Percentiles rank a stretch among this genome's conserved stretches.
These are phyloP conservation scores for Philereme vetulata DNA, from an alignment of 2,888 invertebrate genomes.

Conservation along the genomic window DNA sequence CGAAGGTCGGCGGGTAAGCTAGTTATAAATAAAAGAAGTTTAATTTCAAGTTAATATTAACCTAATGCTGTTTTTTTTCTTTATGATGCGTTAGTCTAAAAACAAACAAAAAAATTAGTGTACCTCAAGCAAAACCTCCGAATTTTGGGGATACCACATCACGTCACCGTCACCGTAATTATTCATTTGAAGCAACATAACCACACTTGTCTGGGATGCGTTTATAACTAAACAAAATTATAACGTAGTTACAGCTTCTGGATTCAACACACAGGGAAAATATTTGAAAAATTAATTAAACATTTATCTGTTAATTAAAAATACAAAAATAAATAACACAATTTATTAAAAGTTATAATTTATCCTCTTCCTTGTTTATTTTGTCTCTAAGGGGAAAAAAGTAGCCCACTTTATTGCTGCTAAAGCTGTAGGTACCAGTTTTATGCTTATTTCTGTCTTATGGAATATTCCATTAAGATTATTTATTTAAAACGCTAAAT, in stretches of 20 bases:
- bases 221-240: slow-evolving; percentile 25
- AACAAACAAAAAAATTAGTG: not conserved
- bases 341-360: slow-evolving; percentile 39
- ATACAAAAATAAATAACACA: slow-evolving; percentile 39
- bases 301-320: slow-evolving; percentile 42
- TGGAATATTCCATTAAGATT: not conserved
- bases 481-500: not conserved
- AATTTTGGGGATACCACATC: slow-evolving; percentile 54
- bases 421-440: slow-evolving; percentile 4
- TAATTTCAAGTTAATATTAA: too few relatives aligned
- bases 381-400: slow-evolving; percentile 47
- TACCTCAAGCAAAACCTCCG: slow-evolving; percentile 56
- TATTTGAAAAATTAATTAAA: slow-evolving; percentile 45
- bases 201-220: slow-evolving; percentile 29
- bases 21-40: too few relatives aligned
- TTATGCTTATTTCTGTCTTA: slow-evolving; percentile 4
- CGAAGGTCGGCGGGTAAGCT: too few relatives aligned
- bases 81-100: not conserved
- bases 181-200: slow-evolving; percentile 25
- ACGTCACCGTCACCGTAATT: slow-evolving; percentile 25
- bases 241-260: slow-evolving; percentile 3
- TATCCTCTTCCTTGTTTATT: slow-evolving; percentile 51
- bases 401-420: slow-evolving; percentile 6
- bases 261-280: slow-evolving; percentile 51
- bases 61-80: too few relatives aligned